Conservation (phyloP, 2,113 vertebrate genomes). For the Octodon degus region DNA sequence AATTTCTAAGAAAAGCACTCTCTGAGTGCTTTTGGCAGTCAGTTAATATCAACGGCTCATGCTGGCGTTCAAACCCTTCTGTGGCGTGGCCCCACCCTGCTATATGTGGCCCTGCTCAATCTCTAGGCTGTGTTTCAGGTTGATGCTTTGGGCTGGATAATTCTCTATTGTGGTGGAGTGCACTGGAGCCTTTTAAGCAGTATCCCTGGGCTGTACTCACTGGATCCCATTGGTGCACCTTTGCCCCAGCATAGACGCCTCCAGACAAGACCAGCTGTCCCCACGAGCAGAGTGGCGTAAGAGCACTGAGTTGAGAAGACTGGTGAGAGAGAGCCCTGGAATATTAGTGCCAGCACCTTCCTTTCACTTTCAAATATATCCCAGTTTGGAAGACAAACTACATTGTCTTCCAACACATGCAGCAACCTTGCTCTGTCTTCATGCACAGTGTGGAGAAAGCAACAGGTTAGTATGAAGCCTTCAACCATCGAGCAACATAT, state of each 20-base stretch:
- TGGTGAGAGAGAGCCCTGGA: background rate
- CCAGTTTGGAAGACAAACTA: background rate
- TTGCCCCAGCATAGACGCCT: background rate
- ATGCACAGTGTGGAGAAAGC: background rate
- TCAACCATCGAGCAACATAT: too few relatives aligned
- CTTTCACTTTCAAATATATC: background rate
- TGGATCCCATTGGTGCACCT: background rate
- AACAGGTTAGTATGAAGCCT: background rate
- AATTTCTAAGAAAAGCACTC: background rate
- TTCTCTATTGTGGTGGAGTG: background rate
- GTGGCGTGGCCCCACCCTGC: background rate
- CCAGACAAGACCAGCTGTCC: background rate
- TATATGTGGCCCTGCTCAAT: background rate
- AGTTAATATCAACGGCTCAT: background rate
- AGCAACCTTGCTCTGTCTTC: background rate
- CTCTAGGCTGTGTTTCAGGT: background rate
- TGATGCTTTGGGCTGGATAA: background rate
- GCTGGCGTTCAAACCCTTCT: background rate
- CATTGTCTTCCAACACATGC: background rate
- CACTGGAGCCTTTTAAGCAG: background rate
- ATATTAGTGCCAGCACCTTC: background rate
- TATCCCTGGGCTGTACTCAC: background rate
- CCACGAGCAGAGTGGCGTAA: rapidly evolving
- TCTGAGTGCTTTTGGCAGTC: background rate
- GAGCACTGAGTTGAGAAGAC: background rate